These are phyloP conservation scores for Conistra vaccinii DNA, from an alignment of 2,888 invertebrate species.

Conservation along the genomic window DNA sequence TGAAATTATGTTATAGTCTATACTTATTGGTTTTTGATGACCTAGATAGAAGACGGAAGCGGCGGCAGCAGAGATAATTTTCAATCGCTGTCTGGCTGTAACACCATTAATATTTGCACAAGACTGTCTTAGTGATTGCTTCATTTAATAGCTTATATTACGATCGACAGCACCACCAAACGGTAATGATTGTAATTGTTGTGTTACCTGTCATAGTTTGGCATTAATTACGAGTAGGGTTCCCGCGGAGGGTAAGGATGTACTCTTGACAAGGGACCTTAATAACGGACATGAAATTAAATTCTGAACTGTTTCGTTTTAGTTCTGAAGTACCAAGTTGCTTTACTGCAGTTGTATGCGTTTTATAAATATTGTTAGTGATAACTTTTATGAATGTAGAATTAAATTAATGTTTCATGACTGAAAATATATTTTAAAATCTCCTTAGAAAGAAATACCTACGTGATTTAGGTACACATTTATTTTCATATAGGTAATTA, in stretches of 20 bases:
- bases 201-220: slow-evolving; percentile 60
- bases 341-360: slow-evolving; percentile 19
- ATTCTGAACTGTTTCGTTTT: slow-evolving; percentile 22
- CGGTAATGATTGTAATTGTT: slow-evolving; percentile 53
- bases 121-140: not conserved
- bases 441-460: not conserved
- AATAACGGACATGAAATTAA: slow-evolving; percentile 44
- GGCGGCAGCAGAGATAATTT: not conserved
- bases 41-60: not conserved
- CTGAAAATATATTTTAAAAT: not conserved
- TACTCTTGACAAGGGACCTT: slow-evolving; percentile 51
- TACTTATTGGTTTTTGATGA: slow-evolving; percentile 7
- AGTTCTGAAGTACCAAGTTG: slow-evolving; percentile 6
- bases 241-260: slow-evolving; percentile 18
- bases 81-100: not conserved
- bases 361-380: not conserved
- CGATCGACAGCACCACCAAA: slow-evolving; percentile 25
- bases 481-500: not conserved
- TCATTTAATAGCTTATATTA: slow-evolving; percentile 5
- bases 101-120: slow-evolving; percentile 30
- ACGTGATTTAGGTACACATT: not conserved
- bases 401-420: not conserved
- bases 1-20: not conserved
- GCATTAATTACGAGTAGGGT: slow-evolving; percentile 63
- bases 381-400: not conserved